phyloP scores from a whole-genome alignment of 2,113 vertebrate genomes.

The Nyctibius bracteatus region DNA sequence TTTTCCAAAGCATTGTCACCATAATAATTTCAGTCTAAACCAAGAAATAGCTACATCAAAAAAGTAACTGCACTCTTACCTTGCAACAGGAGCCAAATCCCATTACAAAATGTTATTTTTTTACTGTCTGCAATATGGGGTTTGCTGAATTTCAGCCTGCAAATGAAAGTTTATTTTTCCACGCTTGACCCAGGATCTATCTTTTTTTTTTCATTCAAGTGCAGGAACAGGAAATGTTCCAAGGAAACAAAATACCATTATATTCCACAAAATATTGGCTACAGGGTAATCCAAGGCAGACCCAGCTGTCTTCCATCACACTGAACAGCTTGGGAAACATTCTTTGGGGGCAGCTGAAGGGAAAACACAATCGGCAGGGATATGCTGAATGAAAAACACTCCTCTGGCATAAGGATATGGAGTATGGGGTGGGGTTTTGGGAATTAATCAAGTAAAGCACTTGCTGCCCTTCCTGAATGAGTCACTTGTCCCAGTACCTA shows the following conservation, averaged over 20 bases:
- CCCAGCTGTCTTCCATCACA: background rate
- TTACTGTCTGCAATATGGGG: background rate
- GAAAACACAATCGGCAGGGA: background rate
- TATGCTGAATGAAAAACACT: background rate
- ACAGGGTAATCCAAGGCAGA: background rate
- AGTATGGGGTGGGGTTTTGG: fast-evolving
- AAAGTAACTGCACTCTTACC: background rate
- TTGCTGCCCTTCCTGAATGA: background rate
- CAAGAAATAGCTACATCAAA: background rate
- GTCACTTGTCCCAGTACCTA: background rate
- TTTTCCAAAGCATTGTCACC: background rate
- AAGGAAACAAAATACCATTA: background rate
- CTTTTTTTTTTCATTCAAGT: background rate
- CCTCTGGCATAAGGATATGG: background rate
- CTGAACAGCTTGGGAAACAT: background rate
- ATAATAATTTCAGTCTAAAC: background rate
- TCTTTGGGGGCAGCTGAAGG: background rate
- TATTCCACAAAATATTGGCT: background rate
- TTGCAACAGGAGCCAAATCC: background rate
- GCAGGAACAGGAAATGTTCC: background rate
- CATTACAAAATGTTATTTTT: background rate
- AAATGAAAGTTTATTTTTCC: slow-evolving; percentile 2
- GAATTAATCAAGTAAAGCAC: background rate
- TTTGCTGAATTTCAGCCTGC: slow-evolving; percentile 40
- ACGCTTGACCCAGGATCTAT: background rate